Evolutionary conservation across 2,888 invertebrate genomes (phyloP), one percentile per base, ranked within the genome.

Genomic region (Nomada lathburiana): DNA sequence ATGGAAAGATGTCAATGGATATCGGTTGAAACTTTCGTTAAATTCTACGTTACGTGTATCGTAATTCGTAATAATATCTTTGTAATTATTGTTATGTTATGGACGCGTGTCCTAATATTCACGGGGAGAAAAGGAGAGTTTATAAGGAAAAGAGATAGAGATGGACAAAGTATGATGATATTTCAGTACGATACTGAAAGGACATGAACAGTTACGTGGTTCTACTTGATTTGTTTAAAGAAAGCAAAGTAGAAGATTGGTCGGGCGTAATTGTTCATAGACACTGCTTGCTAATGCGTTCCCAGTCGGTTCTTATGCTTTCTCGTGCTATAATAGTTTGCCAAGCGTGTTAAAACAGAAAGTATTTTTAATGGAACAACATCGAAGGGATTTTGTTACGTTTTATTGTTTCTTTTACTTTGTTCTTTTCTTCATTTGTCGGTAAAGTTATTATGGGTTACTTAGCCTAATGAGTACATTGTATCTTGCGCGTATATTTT

Each of bases 121-220:
- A 26, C 29, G 44, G 72, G 67, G 67, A 72, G 67, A 79, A 72
- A 80, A 62, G 72, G 72, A 76, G 79, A 80, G 50, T 44, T 13
- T 13, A 65, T 1, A 9, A 50, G 47, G 26, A 44, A 26, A 20
- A 44, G 53, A 23, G 23, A 52, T 42, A 62, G 18, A 13, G 20
- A 53, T 23, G 5, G 16, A 59, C 16, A 29, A 2, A 42, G 18
- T 60, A 53, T 44, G 29, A 44, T 13, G 18, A 11, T 9, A 42
- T 44, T 44, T 44, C 2, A 1, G n/a, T 44, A 47, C 11, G 23
- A 47, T 29, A 20, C 13, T 20, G n/a, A 36, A 47, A 23, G 18
- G n/a, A 59, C n/a, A 60, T 55, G 16, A 26, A 23, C 9, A 50
- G 52, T 60, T 36, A 50, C 29, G 50, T 10, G 62, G 18, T 55